Evolutionary conservation across 2,113 vertebrate genomes (phyloP).

Genomic region (Neodontobutis hainanensis): DNA sequence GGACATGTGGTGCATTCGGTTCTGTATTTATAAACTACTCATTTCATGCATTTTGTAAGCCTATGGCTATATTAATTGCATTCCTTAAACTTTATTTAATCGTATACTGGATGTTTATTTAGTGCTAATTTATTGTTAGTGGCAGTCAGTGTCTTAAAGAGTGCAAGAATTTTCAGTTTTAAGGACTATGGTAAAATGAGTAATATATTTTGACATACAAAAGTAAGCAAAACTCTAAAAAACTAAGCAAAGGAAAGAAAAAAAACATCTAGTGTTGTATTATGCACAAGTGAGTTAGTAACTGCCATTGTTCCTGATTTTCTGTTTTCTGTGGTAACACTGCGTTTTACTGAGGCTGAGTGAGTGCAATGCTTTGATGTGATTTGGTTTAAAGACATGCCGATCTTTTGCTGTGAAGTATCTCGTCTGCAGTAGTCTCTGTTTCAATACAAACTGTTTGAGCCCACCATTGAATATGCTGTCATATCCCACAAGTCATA

Average conservation of each 20-base stretch:
- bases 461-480: constrained; percentile 33
- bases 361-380: constrained; percentile 24
- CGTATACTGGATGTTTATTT: too few relatives aligned
- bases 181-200: too few relatives aligned
- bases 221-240: neutral
- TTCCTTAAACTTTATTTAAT: too few relatives aligned
- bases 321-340: constrained; percentile 19
- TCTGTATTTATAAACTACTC: too few relatives aligned
- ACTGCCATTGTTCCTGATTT: constrained; percentile 11
- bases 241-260: neutral
- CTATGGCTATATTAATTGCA: too few relatives aligned
- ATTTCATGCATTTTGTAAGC: too few relatives aligned
- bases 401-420: constrained; percentile 16
- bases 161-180: too few relatives aligned
- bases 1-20: neutral
- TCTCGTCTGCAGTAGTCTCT: constrained; percentile 16
- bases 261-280: constrained; percentile 6
- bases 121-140: neutral
- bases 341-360: constrained; percentile 30
- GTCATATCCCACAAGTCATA: constrained; percentile 33
- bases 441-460: constrained; percentile 39
- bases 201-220: neutral
- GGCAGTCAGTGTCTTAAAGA: neutral
- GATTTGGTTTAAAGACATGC: constrained; percentile 28
- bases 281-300: neutral